phyloP scores from a whole-genome alignment of 2,113 vertebrate genomes.

The Gadus macrocephalus region DNA sequence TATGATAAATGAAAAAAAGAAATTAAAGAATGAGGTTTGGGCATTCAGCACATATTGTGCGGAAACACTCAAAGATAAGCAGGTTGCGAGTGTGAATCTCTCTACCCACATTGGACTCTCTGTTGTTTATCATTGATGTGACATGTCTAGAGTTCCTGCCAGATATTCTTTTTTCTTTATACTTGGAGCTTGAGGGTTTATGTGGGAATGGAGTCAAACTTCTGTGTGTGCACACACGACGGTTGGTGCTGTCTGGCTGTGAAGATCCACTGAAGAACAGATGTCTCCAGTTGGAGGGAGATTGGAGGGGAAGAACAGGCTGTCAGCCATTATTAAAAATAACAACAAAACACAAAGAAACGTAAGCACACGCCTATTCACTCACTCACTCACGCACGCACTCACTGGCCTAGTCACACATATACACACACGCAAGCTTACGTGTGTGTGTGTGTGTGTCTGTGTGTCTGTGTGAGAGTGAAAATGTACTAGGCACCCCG shows the following conservation, averaged over 20 bases:
- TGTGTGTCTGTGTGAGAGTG: no score
- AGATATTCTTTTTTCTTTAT: no score
- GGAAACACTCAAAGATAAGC: no score
- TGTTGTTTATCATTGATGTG: slow-evolving; percentile 5
- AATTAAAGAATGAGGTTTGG: no score
- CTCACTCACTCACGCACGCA: background rate
- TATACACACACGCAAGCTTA: slow-evolving; percentile 11
- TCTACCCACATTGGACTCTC: background rate
- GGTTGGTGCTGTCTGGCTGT: slow-evolving; percentile 15
- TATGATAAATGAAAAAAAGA: no score
- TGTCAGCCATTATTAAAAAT: slow-evolving; percentile 56
- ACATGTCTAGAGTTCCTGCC: slow-evolving; percentile 3
- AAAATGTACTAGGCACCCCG: background rate
- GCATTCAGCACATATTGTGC: no score
- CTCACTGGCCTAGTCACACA: slow-evolving; percentile 7
- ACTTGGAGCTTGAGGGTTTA: no score
- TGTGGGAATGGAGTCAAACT: no score
- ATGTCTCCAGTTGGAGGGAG: slow-evolving; percentile 51
- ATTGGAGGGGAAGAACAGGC: slow-evolving; percentile 36
- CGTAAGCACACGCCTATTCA: slow-evolving; percentile 1
- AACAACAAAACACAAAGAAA: slow-evolving; percentile 17
- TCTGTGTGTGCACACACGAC: background rate
- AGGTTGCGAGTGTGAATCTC: no score
- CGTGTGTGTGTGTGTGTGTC: background rate
- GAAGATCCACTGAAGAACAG: slow-evolving; percentile 51